Base-by-base conservation (phyloP, 2,797 vertebrate genomes). In the Alectoris magna region DNA sequence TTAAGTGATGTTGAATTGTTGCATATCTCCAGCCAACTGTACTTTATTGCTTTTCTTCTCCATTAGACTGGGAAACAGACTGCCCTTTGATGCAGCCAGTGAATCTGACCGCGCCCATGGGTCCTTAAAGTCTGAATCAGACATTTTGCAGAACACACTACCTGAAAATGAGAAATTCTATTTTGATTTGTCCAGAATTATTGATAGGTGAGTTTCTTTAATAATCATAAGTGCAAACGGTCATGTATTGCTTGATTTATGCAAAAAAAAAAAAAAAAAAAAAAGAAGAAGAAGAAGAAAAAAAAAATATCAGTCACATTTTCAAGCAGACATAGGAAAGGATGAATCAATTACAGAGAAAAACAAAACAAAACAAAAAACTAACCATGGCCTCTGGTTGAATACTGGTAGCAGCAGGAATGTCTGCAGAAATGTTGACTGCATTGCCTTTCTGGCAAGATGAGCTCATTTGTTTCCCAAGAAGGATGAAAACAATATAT, bases 141-240 rank as follows among this genome's bases (percentile, higher is more conserved):
- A 98, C 26, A 90, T 97, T 96, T 96, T 98, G 75, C 97, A 98
- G 93, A 97, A 94, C 53, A 91, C 91, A 2, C 67, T 98, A 78
- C 97, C 97, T 80, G 98, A 98, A 88, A 98, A 97, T 56, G 97
- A 98, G 86, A 97, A 97, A 71, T 97, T 98, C 84, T 98, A 97
- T 95, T 97, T 97, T 75, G 98, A 98, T 68, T 95, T 96, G 24
- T 97, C 97, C 73, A 96, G 96, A 95, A 94, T 94, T 91, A 92
- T 98, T 69, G 97, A 97, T 79, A 98, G 97, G 98, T 98, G 96
- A 95, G 96, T 78, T 77, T 86, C 82, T 91, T 81, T 67, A 43
- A 84, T 46, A 80, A 21, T 71, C 34, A 8, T 73, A 93, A 92
- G 36, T 76, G 22, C 21, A 34, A 76, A 31, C 63, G 48, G 10